Evolutionary conservation across 1,140 invertebrate genomes (phyloP), one percentile per base, ranked within the genome.

Genomic region (Bombus sibiricus): DNA sequence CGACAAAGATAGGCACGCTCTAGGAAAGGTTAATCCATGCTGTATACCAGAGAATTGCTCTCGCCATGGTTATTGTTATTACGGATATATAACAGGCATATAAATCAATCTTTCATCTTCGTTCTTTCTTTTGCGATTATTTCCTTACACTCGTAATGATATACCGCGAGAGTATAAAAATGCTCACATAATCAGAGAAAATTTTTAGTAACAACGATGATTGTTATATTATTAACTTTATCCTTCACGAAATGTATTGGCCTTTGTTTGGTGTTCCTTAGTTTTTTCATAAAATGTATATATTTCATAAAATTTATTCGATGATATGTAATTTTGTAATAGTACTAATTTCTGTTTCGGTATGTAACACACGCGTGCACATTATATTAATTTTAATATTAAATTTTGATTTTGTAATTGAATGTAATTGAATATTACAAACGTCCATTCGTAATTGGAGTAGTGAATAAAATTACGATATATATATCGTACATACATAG

Each of bases 1-100:
- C 43, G 83, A 74, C 86, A 53, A 71, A 76, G 87, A 87, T 82
- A 89, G 47, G 76, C 72, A 75, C 78, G 73, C 37, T 53, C 79
- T 37, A 77, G 81, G 72, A 83, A 77, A 57, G 18, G 10, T 59
- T 66, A 47, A 76, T 34, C 37, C 71, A 41, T 28, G 39, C 32
- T 62, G 34, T 41, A 34, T 71, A 62, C 79, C 68, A 32, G 72
- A 37, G 62, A 53, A 62, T 66, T 32, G n/a, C 77, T 79, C 78
- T 72, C 41, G 47, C 32, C 47, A n/a, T 59, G 87, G 62, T 85
- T 89, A 85, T 89, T 78, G 81, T 64, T n/a, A 47, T 47, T 47
- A 6, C 15, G 47, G 47, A 47, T 47, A 22, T 53, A 22, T 53
- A 53, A 22, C 18, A 53, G 41, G 66, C 68, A 28, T 34, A 62